Conservation (phyloP, 2,888 invertebrate species). For the Melitaea athalia region DNA sequence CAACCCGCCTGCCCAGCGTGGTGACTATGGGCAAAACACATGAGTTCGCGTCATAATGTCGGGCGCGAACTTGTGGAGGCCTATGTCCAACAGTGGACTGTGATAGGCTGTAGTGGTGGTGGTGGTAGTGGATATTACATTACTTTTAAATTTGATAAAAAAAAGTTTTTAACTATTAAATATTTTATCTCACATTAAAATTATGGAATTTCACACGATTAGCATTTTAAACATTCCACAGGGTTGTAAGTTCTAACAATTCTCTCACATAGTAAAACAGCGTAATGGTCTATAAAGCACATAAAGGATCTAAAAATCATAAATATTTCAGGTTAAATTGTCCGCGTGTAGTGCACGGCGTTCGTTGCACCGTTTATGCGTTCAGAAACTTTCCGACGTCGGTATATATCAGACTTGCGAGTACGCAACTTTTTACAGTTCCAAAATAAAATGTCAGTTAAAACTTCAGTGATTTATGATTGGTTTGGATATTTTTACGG, state of each 20-base stretch:
- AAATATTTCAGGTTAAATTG: constrained; percentile 44
- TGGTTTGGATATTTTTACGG: constrained; percentile 53
- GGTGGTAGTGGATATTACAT: too few relatives aligned
- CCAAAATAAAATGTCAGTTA: constrained; percentile 64
- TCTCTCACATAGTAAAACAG: constrained; percentile 36
- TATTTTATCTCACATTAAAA: not conserved
- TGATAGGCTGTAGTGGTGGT: too few relatives aligned
- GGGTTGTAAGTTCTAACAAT: constrained; percentile 24
- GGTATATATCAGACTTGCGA: constrained; percentile 9
- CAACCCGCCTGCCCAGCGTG: too few relatives aligned
- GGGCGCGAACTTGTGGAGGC: too few relatives aligned
- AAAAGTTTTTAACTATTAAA: too few relatives aligned
- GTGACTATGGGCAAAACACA: too few relatives aligned
- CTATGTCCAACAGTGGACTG: too few relatives aligned
- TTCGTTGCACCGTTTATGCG: constrained; percentile 37
- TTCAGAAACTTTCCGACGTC: constrained; percentile 4
- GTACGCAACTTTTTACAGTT: constrained; percentile 52
- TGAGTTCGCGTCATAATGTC: too few relatives aligned
- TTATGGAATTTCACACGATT: not conserved
- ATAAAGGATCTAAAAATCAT: constrained; percentile 38
- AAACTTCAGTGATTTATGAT: constrained; percentile 61
- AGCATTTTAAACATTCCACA: not conserved
- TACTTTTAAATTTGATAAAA: not conserved
- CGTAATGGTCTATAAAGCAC: constrained; percentile 43
- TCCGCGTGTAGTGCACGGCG: constrained; percentile 37